A percentile compares a stretch with the other conserved stretches of the same genome.
Conservation (phyloP, 23 tunicate genomes). For the Ascidia mentula region DNA sequence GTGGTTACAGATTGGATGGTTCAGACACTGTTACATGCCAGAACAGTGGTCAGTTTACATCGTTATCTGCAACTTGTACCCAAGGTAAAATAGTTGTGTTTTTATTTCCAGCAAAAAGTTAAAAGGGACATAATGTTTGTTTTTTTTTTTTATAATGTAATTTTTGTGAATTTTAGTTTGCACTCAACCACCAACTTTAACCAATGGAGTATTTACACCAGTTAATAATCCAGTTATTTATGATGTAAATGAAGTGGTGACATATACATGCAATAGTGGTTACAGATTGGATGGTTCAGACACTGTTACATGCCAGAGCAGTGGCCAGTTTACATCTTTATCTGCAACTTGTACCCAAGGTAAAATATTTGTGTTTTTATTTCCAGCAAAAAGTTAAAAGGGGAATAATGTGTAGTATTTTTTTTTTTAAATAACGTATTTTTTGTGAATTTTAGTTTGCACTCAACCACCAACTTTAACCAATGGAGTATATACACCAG, state of each 20-base stretch:
- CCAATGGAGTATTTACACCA: not conserved
- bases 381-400: too few species aligned
- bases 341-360: not conserved
- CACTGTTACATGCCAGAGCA: not conserved
- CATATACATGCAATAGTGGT: constrained; percentile 2
- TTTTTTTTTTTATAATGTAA: too few species aligned
- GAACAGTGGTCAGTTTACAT: not conserved
- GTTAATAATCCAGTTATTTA: not conserved
- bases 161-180: not conserved
- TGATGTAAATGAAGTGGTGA: constrained; percentile 1
- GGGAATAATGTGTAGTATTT: too few species aligned
- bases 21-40: constrained; percentile 11
- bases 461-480: constrained; percentile 3
- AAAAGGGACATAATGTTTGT: not conserved
- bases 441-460: not conserved
- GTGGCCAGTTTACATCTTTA: not conserved
- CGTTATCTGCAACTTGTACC: not conserved
- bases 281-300: not conserved
- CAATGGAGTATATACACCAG: not conserved
- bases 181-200: constrained; percentile 4
- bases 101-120: not conserved
- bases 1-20: constrained; percentile 6
- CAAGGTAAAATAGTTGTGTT: not conserved
- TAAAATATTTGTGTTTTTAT: too few species aligned
- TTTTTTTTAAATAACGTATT: too few species aligned